Evolutionary conservation across 1,140 invertebrate genomes (phyloP), one percentile per base, ranked within the genome.

Genomic region (Drosophila triauraria): DNA sequence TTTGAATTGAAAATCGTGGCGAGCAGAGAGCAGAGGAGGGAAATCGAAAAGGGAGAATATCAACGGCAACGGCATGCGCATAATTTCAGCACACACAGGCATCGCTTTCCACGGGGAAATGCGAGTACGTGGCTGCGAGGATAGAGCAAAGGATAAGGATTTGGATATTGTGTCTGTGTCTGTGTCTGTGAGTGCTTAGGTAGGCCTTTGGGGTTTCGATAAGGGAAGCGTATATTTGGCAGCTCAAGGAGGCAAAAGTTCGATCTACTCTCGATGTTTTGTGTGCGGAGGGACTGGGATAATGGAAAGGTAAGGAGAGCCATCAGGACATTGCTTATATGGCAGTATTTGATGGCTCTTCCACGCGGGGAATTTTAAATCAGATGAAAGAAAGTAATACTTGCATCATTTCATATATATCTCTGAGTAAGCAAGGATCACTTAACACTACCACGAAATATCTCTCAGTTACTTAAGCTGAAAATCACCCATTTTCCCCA

Each of bases 1-100:
- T 87, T 88, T 78, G 84, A 84, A 88, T 88, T 71, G 84, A 88
- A 87, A 87, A 84, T 87, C 84, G 84, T 80, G 64, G 77, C 46
- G 54, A 53, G 44, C 57, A 38, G 53, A 59, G 54, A 53, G 44
- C 57, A 38, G 53, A 59, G 50, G 20, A 32, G 40, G 13, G 32
- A 17, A 25, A 30, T 30, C 27, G 27, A 32, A 57, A 7, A 27
- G 54, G 27, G 71, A 69, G 77, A 80, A 78, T 83, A 80, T 68
- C 20, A 20, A 20, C 20, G 20, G 20, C 83, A 83, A 78, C 77
- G 76, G 58, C 50, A 62, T 69, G 71, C 76, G 71, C 74, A 82
- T 82, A 76, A 82, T 82, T 82, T 74, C 42, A 62, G 68, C 74
- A 65, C 62, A 71, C 69, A 72, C 64, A 51, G 69, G 50, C 78